Conservation (phyloP, 2,113 vertebrate genomes). For the Cavia porcellus region DNA sequence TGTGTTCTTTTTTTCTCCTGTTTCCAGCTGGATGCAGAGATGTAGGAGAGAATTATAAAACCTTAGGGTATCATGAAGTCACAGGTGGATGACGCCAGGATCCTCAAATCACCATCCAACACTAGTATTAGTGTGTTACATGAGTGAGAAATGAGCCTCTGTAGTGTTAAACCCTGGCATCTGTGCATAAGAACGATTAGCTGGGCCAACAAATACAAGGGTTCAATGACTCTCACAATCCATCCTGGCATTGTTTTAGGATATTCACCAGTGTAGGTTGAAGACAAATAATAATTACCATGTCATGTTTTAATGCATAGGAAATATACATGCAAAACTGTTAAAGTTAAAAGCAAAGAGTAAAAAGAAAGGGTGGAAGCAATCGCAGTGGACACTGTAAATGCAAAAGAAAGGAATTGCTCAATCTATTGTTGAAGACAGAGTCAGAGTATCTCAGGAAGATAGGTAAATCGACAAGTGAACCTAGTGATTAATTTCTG, state of each 20-base stretch:
- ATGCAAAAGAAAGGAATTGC: neutral
- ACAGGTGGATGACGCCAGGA: neutral
- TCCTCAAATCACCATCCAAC: slow-evolving; percentile 13
- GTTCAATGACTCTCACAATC: neutral
- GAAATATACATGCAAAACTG: neutral
- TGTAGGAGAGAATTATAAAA: neutral
- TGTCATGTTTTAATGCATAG: neutral
- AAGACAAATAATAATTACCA: neutral
- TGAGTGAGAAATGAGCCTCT: neutral
- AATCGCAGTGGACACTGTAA: neutral
- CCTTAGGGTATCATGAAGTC: slow-evolving; percentile 3
- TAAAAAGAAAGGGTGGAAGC: neutral
- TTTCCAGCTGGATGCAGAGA: neutral
- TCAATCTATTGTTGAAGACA: neutral
- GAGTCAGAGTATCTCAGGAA: neutral
- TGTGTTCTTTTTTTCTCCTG: neutral
- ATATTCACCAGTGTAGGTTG: neutral
- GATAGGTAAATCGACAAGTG: neutral
- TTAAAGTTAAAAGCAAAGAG: slow-evolving; percentile 24
- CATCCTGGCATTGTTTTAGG: neutral
- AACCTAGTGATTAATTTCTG: neutral
- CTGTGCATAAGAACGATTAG: neutral
- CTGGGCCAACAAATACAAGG: neutral
- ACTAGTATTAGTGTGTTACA: neutral
- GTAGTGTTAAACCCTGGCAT: slow-evolving; percentile 10